phyloP scores from a whole-genome alignment of 2,888 invertebrate species.

The Micoletzkya japonica region DNA sequence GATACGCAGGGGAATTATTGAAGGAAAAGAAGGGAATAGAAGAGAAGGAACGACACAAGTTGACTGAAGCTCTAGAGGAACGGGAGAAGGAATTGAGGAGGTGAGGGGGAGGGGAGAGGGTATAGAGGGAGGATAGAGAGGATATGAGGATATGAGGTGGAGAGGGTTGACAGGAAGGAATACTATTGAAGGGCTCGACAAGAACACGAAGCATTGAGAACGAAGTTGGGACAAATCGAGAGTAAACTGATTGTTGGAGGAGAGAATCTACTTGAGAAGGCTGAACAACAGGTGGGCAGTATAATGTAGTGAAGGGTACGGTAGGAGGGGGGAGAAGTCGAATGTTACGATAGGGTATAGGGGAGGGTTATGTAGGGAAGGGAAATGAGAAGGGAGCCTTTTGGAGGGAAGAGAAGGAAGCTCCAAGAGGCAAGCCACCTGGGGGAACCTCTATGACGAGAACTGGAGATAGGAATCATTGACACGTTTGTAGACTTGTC shows the following conservation, averaged over 20 bases:
- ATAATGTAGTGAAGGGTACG: constrained; percentile 37
- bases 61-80: constrained; percentile 61
- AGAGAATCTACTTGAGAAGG: constrained; percentile 94
- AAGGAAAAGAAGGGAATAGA: constrained; percentile 68
- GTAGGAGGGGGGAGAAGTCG: background rate
- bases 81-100: constrained; percentile 44
- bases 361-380: too few relatives aligned
- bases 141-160: background rate
- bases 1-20: constrained; percentile 51
- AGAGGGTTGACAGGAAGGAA: background rate
- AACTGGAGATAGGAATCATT: too few relatives aligned
- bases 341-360: background rate
- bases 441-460: too few relatives aligned
- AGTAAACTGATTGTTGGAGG: constrained; percentile 96
- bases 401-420: too few relatives aligned
- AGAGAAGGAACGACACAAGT: constrained; percentile 73
- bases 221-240: constrained; percentile 85
- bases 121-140: background rate
- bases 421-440: too few relatives aligned
- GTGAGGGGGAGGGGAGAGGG: background rate
- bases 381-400: too few relatives aligned
- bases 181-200: constrained; percentile 61
- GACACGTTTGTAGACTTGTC: too few relatives aligned
- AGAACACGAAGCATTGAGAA: constrained; percentile 81
- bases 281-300: constrained; percentile 65